Percentiles rank a stretch among this genome's conserved stretches.
Conservation (phyloP, 2,888 invertebrate genomes). For the Himalopsyche tibetana region DNA sequence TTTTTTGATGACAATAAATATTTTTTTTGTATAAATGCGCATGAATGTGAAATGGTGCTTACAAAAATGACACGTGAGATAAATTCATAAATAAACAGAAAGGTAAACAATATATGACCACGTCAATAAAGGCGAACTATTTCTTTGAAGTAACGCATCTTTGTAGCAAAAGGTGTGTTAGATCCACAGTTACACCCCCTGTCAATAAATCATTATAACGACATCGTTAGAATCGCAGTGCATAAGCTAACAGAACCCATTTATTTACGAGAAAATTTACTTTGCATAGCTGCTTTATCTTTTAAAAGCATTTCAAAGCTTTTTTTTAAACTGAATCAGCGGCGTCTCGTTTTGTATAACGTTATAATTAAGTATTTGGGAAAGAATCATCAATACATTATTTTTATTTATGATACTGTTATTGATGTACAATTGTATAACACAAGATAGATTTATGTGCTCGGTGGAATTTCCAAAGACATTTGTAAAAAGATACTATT, state of each 20-base stretch:
- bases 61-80: too few species aligned
- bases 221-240: conserved; percentile 57
- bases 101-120: conserved; percentile 41
- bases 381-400: too few species aligned
- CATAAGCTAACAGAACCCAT: conserved; percentile 32
- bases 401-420: too few species aligned
- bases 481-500: too few species aligned
- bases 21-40: too few species aligned
- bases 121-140: conserved; percentile 48
- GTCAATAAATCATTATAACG: conserved; percentile 64
- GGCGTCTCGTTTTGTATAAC: neutral
- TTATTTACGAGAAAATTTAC: conserved; percentile 38
- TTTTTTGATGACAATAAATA: too few species aligned
- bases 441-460: too few species aligned
- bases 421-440: too few species aligned
- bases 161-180: conserved; percentile 45
- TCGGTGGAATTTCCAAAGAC: too few species aligned
- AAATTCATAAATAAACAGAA: too few species aligned
- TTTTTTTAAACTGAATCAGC: neutral
- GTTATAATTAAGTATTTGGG: too few species aligned
- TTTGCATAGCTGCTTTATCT: conserved; percentile 39
- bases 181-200: conserved; percentile 39
- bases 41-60: too few species aligned
- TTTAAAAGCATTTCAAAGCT: conserved; percentile 15
- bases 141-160: conserved; percentile 61